Evolutionary conservation across 30 jellyfish, hydroid and myxozoan genomes (phyloP), one percentile per base, ranked within the genome.

Genomic region (Pelagia noctiluca): DNA sequence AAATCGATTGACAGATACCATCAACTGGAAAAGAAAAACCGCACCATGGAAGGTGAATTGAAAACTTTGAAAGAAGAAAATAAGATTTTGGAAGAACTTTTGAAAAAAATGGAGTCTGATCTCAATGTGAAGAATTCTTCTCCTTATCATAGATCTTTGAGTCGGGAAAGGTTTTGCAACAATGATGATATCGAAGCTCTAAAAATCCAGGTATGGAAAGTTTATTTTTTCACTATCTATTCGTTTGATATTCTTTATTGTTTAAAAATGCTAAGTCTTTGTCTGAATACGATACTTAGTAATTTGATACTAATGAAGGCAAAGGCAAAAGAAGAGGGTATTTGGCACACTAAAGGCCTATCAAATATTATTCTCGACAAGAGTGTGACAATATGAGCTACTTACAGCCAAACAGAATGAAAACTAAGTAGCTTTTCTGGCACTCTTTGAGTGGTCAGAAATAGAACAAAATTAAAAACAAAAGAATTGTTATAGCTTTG

Each of bases 171-270:
- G 30, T 37, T 79, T 32, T 79, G 90, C 82, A 79, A 47, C 90
- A 79, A 63, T 57, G 90, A 79, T 63, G 90, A 79, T 63, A 50
- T 79, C 2, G 90, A 79, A 49, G 90, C 90, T 19, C 61, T 79
- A 50, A 79, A 79, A 31, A 2, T 79, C 4, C 90, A 79, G 37
- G 90, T 79, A 62, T 23, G 71, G 24, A 5, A 16, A 42, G 16
- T 42, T 42, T 5, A 42, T 42, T 5, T 5, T 42, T 5, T 5
- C 8, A 42, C 57, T 5, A 8, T 8, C 57, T 16, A 42, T 8
- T 5, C 57, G 16, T 42, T 8, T 42, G 12, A 42, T 16, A 42
- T 42, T 16, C 16, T 16, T 42, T 42, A 8, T 5, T 42, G 16
- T 5, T 42, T 42, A 16, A 42, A 42, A 16, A 42, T 42, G 57